Conservation (phyloP, 2,113 vertebrate species). For the Coryphaenoides rupestris region DNA sequence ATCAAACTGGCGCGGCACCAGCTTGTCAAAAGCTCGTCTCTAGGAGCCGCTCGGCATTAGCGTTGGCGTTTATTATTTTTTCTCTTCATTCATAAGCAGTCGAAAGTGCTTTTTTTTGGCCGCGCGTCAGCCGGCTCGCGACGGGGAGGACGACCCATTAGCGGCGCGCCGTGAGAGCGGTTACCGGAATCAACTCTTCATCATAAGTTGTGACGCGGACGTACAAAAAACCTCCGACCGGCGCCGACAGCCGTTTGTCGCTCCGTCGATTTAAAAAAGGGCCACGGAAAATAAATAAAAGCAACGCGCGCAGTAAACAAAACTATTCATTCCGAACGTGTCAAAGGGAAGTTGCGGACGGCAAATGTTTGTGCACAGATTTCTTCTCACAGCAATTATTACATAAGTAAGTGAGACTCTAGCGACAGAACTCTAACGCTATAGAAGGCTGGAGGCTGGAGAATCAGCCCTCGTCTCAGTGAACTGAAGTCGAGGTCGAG, state of each 20-base stretch:
- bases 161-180: slow-evolving; percentile 51
- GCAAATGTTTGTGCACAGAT: no score
- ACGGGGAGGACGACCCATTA: slow-evolving; percentile 45
- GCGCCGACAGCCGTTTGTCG: slow-evolving; percentile 36
- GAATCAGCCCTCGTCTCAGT: no score
- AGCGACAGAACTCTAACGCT: no score
- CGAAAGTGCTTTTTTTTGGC: slow-evolving; percentile 69
- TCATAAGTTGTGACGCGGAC: slow-evolving; percentile 63
- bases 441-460: no score
- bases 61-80: slow-evolving; percentile 41
- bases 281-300: slow-evolving; percentile 13
- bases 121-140: slow-evolving; percentile 54
- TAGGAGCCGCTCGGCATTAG: slow-evolving; percentile 33
- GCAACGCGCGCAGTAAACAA: no score
- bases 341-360: slow-evolving; percentile 12
- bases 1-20: slow-evolving; percentile 63
- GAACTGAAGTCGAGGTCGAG: no score
- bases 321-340: no score
- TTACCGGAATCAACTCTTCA: slow-evolving; percentile 66
- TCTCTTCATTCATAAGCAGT: slow-evolving; percentile 62
- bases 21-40: slow-evolving; percentile 53
- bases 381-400: no score
- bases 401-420: no score
- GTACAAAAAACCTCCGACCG: slow-evolving; percentile 19
- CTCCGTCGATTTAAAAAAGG: slow-evolving; percentile 23